phyloP scores from a whole-genome alignment of 1,140 invertebrate genomes.

The Sinella curviseta region DNA sequence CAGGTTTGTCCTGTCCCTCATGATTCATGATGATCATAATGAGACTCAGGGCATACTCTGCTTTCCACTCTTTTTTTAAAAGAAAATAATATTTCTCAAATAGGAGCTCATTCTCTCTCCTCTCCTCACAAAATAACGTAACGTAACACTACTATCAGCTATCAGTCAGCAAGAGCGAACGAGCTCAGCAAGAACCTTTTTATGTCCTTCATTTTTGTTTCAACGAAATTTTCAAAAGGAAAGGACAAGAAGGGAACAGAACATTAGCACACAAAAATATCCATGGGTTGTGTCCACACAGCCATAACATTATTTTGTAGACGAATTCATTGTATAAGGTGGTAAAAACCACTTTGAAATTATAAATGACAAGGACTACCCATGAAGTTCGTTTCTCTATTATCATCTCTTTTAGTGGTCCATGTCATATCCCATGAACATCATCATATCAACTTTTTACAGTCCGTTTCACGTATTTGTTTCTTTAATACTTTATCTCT shows the following conservation, averaged over 20 bases:
- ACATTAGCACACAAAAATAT: neutral
- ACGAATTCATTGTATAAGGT: conserved; percentile 11
- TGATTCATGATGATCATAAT: neutral
- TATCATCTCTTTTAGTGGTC: neutral
- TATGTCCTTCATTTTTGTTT: conserved; percentile 15
- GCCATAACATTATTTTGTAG: conserved; percentile 1
- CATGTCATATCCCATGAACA: neutral
- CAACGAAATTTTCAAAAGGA: neutral
- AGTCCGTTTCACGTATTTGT: neutral
- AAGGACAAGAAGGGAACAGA: neutral
- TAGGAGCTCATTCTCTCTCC: neutral
- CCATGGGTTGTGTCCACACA: neutral
- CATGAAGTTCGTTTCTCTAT: neutral
- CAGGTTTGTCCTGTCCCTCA: neutral
- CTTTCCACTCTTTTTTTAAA: neutral
- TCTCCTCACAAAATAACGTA: no score
- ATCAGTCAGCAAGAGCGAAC: neutral
- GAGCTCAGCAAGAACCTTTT: no score
- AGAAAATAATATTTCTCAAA: neutral
- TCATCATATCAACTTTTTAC: neutral
- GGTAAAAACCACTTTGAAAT: conserved; percentile 16
- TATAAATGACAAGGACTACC: conserved; percentile 25
- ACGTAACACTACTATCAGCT: no score
- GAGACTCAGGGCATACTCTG: neutral
- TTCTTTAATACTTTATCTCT: neutral